phyloP scores from a whole-genome alignment of 2,888 invertebrate species.

The Melitaea athalia region DNA sequence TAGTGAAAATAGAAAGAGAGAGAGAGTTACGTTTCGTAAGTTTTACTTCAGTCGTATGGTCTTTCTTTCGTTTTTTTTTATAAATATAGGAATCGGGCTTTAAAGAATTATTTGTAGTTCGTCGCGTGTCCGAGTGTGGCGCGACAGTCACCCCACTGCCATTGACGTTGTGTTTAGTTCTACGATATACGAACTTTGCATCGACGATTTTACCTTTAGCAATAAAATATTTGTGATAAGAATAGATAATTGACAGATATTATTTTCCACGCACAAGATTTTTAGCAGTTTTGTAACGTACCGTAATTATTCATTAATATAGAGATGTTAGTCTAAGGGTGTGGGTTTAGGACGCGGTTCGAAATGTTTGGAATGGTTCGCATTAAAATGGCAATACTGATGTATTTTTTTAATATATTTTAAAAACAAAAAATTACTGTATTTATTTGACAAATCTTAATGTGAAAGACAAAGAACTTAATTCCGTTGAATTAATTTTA shows the following conservation, averaged over 20 bases:
- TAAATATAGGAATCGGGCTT: background rate
- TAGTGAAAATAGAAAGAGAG: no score
- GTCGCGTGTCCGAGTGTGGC: slow-evolving; percentile 27
- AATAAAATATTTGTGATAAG: slow-evolving; percentile 77
- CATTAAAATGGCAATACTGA: slow-evolving; percentile 11
- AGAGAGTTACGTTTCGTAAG: no score
- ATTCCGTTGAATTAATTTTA: background rate
- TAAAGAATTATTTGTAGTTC: background rate
- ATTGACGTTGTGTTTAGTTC: slow-evolving; percentile 57
- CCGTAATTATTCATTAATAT: slow-evolving; percentile 17
- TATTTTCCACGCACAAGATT: slow-evolving; percentile 65
- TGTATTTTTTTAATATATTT: slow-evolving; percentile 6
- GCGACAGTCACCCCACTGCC: slow-evolving; percentile 56
- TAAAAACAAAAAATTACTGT: slow-evolving; percentile 1
- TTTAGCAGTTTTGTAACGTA: slow-evolving; percentile 37
- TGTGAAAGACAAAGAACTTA: background rate
- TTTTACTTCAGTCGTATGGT: no score
- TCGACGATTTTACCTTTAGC: slow-evolving; percentile 66
- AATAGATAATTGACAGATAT: slow-evolving; percentile 51
- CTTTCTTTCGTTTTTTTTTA: no score
- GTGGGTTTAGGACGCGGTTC: slow-evolving; percentile 12
- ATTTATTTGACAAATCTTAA: slow-evolving; percentile 1
- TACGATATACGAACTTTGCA: slow-evolving; percentile 43
- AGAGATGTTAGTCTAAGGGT: slow-evolving; percentile 22
- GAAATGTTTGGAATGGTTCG: background rate